A percentile compares a stretch with the other conserved stretches of the same genome.
phyloP scores from a whole-genome alignment of 2,797 vertebrate genomes.

The Bucorvus abyssinicus region DNA sequence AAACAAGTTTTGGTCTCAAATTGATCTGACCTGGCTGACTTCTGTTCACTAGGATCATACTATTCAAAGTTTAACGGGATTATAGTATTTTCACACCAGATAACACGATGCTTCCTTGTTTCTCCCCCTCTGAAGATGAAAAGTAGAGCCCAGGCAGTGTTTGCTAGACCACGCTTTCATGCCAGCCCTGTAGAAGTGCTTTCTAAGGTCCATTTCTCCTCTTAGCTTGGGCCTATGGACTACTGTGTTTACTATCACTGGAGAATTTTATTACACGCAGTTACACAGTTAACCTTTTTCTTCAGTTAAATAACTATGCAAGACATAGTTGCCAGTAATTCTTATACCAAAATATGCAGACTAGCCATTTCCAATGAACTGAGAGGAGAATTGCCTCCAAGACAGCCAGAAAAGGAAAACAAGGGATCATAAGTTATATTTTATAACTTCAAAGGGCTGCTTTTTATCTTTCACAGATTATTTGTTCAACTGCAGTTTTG shows the following conservation, averaged over 20 bases:
- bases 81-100: not conserved
- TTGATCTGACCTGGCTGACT: not conserved
- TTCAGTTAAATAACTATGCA: conserved; percentile 7
- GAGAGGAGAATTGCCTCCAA: not conserved
- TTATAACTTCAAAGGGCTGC: conserved; percentile 24
- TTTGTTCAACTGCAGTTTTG: conserved; percentile 20
- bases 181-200: not conserved
- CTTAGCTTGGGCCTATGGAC: not conserved
- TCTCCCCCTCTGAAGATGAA: not conserved
- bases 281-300: conserved; percentile 8
- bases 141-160: not conserved
- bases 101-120: not conserved
- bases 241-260: not conserved
- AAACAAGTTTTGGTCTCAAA: conserved; percentile 9
- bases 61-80: not conserved
- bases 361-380: conserved; percentile 16
- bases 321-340: not conserved
- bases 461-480: conserved; percentile 48
- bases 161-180: not conserved
- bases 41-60: not conserved
- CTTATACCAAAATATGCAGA: conserved; percentile 10
- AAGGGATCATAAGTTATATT: not conserved
- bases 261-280: not conserved
- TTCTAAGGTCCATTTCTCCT: not conserved
- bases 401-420: conserved; percentile 28